Evolutionary conservation across 1,140 invertebrate genomes (phyloP).

Genomic region (Zaprionus lachaisei): DNA sequence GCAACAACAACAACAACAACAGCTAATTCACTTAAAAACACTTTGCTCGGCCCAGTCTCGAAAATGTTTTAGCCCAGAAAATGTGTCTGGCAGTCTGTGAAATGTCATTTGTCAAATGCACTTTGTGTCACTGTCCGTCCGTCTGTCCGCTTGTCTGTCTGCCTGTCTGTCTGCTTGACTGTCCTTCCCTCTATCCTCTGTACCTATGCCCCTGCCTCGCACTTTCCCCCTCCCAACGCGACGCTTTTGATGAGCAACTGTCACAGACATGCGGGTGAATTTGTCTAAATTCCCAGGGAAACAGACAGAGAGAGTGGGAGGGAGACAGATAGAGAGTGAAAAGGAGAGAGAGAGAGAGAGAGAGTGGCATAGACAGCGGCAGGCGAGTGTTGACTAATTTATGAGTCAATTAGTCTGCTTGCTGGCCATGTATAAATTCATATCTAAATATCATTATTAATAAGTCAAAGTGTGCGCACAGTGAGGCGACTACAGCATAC

Average conservation of each 20-base stretch:
- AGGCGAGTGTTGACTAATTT: constrained; percentile 59
- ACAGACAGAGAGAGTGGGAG: constrained; percentile 7
- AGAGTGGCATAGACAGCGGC: neutral
- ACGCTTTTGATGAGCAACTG: constrained; percentile 67
- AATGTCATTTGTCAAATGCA: constrained; percentile 83
- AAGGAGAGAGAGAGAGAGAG: neutral
- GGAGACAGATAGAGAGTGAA: neutral
- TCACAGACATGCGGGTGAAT: constrained; percentile 79
- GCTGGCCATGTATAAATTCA: constrained; percentile 61
- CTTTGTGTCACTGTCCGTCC: constrained; percentile 72
- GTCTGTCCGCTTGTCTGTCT: constrained; percentile 36
- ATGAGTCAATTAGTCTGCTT: constrained; percentile 78
- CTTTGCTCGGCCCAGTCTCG: constrained; percentile 65
- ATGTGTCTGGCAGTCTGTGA: constrained; percentile 77
- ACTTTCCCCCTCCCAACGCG: neutral
- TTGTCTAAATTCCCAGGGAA: constrained; percentile 64
- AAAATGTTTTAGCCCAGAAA: constrained; percentile 51
- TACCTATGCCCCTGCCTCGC: constrained; percentile 33
- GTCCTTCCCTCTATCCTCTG: constrained; percentile 22
- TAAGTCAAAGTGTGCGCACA: constrained; percentile 15
- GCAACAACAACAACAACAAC: constrained; percentile 47
- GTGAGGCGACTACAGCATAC: constrained; percentile 14
- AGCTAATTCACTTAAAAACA: constrained; percentile 83
- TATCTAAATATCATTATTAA: constrained; percentile 59
- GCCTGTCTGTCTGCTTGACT: constrained; percentile 30